These are phyloP conservation scores for Chauna torquata DNA, from an alignment of 2,113 vertebrate genomes.

Conservation along the genomic window DNA sequence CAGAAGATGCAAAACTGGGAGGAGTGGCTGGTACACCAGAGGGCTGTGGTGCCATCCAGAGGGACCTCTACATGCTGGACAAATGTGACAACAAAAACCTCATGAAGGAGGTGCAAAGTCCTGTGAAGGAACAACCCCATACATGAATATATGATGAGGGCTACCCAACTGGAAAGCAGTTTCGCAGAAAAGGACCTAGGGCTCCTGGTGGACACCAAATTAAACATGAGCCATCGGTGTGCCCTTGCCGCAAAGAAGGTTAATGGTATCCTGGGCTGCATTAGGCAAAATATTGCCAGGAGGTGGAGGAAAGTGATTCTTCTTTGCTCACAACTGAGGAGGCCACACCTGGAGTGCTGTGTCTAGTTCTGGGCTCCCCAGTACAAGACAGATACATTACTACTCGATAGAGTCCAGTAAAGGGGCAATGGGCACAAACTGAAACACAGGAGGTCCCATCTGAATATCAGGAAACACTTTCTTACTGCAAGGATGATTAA, in stretches of 20 bases:
- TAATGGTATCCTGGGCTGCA: background rate
- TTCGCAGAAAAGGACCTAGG: background rate
- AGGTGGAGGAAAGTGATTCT: background rate
- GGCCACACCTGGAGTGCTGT: background rate
- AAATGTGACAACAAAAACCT: background rate
- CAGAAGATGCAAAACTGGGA: background rate
- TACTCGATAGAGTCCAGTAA: background rate
- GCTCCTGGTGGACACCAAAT: no score
- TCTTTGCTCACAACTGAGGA: background rate
- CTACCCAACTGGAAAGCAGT: background rate
- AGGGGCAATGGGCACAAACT: background rate
- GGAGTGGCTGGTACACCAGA: background rate
- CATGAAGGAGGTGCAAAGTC: background rate
- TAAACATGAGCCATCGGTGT: background rate
- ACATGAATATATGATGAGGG: background rate
- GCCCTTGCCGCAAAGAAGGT: background rate
- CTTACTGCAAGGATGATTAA: background rate
- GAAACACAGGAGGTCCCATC: background rate
- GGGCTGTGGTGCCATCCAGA: background rate
- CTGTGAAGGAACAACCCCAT: background rate
- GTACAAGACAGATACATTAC: background rate
- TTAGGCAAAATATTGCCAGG: background rate
- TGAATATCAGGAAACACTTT: background rate
- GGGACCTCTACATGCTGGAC: background rate
- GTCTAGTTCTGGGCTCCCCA: background rate